Evolutionary conservation across 1,140 invertebrate species (phyloP).

Genomic region (Drosophila cardini): DNA sequence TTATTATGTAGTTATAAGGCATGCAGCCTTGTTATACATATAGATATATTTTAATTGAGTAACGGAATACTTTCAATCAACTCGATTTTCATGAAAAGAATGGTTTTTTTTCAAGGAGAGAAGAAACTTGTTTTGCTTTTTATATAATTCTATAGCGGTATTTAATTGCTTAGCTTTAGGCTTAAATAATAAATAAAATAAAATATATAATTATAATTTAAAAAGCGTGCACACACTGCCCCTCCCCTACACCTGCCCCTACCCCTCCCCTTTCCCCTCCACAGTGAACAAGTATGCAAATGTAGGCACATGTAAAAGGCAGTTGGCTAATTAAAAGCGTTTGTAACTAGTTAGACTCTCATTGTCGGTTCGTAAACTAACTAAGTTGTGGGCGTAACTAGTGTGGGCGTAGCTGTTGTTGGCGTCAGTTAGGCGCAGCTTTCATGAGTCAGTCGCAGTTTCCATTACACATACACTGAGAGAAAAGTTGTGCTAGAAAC

Average conservation of each 20-base stretch:
- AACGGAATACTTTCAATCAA: no score
- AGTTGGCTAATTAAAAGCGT: conserved; percentile 72
- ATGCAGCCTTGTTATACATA: no score
- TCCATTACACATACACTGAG: conserved; percentile 5
- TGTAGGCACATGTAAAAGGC: conserved; percentile 63
- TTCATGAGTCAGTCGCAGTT: conserved; percentile 35
- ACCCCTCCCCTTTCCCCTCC: conserved; percentile 4
- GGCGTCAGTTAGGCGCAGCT: conserved; percentile 29
- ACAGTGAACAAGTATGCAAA: conserved; percentile 51
- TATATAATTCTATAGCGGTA: background rate
- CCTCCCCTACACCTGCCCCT: background rate
- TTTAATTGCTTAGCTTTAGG: conserved; percentile 2
- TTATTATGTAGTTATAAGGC: no score
- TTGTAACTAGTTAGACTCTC: conserved; percentile 57
- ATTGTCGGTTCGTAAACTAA: background rate
- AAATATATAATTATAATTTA: conserved; percentile 31
- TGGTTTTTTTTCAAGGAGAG: no score
- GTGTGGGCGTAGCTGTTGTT: conserved; percentile 1
- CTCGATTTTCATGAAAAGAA: no score
- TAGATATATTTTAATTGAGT: no score
- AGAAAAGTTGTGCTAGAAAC: no score
- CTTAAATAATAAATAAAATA: background rate
- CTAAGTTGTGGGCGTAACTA: conserved; percentile 24
- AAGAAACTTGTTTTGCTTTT: conserved; percentile 16
- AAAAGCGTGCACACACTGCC: conserved; percentile 4